Base-by-base conservation (phyloP, 2,888 invertebrate genomes). In the Pseudeuparius sepicola region DNA sequence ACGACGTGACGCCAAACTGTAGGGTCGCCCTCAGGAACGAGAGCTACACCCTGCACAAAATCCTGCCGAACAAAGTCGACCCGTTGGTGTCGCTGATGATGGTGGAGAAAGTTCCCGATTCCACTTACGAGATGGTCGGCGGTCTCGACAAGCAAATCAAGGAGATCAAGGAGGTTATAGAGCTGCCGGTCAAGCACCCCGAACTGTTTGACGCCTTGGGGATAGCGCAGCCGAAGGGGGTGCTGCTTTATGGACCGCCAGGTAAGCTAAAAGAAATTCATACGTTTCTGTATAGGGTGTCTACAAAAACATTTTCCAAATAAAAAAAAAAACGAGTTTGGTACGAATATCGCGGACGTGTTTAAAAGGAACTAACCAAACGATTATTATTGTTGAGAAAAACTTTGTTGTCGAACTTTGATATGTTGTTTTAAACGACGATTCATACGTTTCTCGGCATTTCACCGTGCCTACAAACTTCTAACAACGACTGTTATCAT, bases 21-120 rank as follows among this genome's bases (percentile, higher is more conserved):
- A 75, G 98, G 51, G 98, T 98, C 12, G 98, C 98, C 4, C 71
- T 98, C 20, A 78, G 97, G 35, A 98, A 98, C 59, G 98, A 98
- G 64, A 94, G 94, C 61, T 98, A 98, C 57, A 94, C 94, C 0
- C 70, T 98, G 24, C 98, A 99, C 61, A 98, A 98, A 69, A 94
- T 98, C 49, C 68, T 99, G 14, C 98, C 98, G 0, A 98, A 97
- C 64, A 98, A 98, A 71, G 94, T 98, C 2, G 98, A 98, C 69
- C 98, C 98, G 1, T 68, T 98, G 38, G 98, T 98, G 1, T 96
- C 96, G 1, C 75, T 99, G 41, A 98, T 98, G 98, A 98, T 99
- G 98, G 98, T 98, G 0, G 98, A 99, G 61, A 98, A 98, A 64
- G 98, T 98, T 2, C 98, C 98, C 0, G 98, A 98, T 63, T 97